A percentile compares a stretch with the other conserved stretches of the same genome.
Conservation (phyloP, 2,113 vertebrate species). For the Hippocampus abdominalis region DNA sequence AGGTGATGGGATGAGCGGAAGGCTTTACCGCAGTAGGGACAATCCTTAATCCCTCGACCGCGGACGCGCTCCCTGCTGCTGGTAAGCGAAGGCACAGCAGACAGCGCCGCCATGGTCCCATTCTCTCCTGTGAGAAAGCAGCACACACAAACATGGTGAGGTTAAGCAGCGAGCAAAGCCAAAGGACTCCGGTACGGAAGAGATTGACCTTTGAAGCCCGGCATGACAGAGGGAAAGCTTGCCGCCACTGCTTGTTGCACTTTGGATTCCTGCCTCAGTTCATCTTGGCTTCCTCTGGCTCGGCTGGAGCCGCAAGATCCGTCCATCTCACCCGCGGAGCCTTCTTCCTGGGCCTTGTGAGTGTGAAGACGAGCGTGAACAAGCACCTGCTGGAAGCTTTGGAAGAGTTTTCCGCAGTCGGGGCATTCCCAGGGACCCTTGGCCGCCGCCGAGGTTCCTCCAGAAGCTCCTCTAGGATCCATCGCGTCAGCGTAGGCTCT, state of each 20-base stretch:
- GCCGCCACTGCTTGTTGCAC: constrained; percentile 37
- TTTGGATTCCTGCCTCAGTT: constrained; percentile 65
- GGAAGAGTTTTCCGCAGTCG: constrained; percentile 75
- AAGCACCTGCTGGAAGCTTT: constrained; percentile 73
- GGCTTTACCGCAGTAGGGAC: constrained; percentile 89
- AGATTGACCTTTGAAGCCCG: constrained; percentile 69
- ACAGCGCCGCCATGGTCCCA: constrained; percentile 63
- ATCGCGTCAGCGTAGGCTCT: constrained; percentile 68
- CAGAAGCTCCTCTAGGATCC: constrained; percentile 58
- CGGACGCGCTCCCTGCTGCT: constrained; percentile 76
- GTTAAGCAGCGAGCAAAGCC: neutral
- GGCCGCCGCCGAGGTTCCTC: constrained; percentile 47
- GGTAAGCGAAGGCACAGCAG: constrained; percentile 62
- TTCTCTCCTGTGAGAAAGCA: constrained; percentile 75
- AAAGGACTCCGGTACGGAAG: neutral
- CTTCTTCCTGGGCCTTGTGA: constrained; percentile 62
- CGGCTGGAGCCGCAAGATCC: constrained; percentile 32
- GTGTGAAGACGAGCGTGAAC: constrained; percentile 72
- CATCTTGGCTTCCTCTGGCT: constrained; percentile 43
- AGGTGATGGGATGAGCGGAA: constrained; percentile 92
- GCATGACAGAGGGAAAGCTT: constrained; percentile 62
- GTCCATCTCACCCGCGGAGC: constrained; percentile 35
- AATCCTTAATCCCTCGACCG: constrained; percentile 84
- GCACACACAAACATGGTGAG: constrained; percentile 17
- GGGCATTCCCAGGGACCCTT: constrained; percentile 76